phyloP scores from a whole-genome alignment of 2,888 invertebrate species.

The Temnothorax rugatulus region DNA sequence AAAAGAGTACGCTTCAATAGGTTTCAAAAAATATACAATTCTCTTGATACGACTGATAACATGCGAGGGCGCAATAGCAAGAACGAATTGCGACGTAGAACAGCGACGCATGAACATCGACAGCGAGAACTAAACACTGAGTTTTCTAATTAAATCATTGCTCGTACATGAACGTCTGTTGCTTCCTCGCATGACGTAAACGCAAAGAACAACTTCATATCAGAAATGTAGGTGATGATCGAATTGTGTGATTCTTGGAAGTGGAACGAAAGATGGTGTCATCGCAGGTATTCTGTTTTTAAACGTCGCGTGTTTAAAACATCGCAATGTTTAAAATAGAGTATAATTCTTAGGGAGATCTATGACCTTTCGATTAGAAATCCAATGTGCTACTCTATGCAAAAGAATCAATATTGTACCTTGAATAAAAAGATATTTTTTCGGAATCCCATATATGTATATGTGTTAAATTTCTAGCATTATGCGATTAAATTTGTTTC shows the following conservation, averaged over 20 bases:
- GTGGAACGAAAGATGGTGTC: neutral
- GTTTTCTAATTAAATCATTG: constrained; percentile 21
- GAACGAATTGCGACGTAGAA: neutral
- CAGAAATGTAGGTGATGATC: neutral
- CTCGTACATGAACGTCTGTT: neutral
- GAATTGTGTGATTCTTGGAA: neutral
- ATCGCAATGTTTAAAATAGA: neutral
- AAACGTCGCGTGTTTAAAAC: neutral
- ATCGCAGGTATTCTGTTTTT: neutral
- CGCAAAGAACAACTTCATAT: neutral
- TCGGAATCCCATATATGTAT: neutral
- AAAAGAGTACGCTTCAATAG: neutral
- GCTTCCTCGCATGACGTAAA: neutral
- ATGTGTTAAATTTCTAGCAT: neutral
- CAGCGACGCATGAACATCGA: neutral
- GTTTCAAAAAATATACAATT: neutral
- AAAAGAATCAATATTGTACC: too few relatives aligned
- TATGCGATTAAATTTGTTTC: neutral
- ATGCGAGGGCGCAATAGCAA: neutral
- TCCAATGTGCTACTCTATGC: too few relatives aligned
- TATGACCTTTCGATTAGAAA: too few relatives aligned
- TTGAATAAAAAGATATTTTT: neutral
- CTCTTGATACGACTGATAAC: neutral
- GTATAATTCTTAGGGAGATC: neutral
- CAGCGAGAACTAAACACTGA: neutral